These are phyloP conservation scores for Agrotis ipsilon DNA, from an alignment of 2,888 invertebrate species.

Conservation along the genomic window DNA sequence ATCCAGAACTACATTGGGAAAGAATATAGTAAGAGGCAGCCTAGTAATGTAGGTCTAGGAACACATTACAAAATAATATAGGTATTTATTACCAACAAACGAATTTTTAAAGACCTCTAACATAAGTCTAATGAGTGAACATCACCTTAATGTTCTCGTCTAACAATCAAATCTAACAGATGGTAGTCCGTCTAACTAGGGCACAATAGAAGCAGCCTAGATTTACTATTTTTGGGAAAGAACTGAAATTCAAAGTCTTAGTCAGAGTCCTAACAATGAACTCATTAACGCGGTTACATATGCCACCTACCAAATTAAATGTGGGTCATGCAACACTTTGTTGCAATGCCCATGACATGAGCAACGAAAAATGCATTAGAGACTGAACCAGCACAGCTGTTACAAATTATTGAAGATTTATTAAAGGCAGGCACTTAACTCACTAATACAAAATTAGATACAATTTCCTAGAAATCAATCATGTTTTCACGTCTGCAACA, in stretches of 20 bases:
- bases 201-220: not conserved
- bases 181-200: not conserved
- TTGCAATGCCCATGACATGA: slow-evolving; percentile 31
- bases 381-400: slow-evolving; percentile 16
- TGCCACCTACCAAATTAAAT: slow-evolving; percentile 37
- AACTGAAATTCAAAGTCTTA: slow-evolving; percentile 10
- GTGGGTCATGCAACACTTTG: slow-evolving; percentile 34
- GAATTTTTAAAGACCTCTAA: not conserved
- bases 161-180: slow-evolving; percentile 22
- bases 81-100: not conserved
- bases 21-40: not conserved
- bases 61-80: not conserved
- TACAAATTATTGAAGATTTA: slow-evolving; percentile 24
- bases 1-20: not conserved
- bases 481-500: slow-evolving; percentile 51
- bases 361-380: slow-evolving; percentile 29
- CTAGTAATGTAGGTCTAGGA: not conserved
- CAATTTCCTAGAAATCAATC: slow-evolving; percentile 42
- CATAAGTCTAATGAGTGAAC: not conserved
- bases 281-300: slow-evolving; percentile 18
- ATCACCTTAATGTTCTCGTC: not conserved
- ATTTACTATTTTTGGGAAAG: slow-evolving; percentile 20
- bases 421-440: slow-evolving; percentile 28
- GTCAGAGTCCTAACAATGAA: slow-evolving; percentile 29
- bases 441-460: slow-evolving; percentile 23